These are phyloP conservation scores for Erynnis tages DNA, from an alignment of 2,888 invertebrate species.

Conservation along the genomic window DNA sequence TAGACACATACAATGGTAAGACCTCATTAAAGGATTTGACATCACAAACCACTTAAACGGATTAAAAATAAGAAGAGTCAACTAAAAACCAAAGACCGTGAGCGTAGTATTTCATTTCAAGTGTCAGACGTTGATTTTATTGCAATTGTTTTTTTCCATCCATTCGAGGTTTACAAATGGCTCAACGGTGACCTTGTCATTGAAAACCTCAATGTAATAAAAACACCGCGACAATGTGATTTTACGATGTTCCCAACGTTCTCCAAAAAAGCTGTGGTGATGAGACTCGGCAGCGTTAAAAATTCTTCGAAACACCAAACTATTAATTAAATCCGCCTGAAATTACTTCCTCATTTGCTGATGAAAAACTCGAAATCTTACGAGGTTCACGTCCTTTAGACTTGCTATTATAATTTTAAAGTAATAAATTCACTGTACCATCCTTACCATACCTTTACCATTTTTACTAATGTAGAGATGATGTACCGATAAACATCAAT, in stretches of 20 bases:
- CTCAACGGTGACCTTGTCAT: constrained; percentile 34
- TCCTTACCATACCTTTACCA: too few relatives aligned
- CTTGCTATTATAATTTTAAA: too few relatives aligned
- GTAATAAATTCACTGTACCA: too few relatives aligned
- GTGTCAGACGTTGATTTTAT: constrained; percentile 21
- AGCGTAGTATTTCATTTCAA: constrained; percentile 6
- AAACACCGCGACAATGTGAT: constrained; percentile 34
- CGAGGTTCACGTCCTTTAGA: too few relatives aligned
- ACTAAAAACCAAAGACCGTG: background rate
- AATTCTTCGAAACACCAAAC: constrained; percentile 9
- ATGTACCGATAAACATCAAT: too few relatives aligned
- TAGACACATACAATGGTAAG: too few relatives aligned
- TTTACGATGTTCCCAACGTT: constrained; percentile 29
- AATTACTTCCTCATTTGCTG: constrained; percentile 21
- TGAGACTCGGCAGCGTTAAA: constrained; percentile 9
- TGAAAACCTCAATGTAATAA: constrained; percentile 33
- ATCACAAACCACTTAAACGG: background rate
- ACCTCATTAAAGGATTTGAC: too few relatives aligned
- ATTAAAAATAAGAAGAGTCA: background rate
- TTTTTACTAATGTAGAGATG: too few relatives aligned
- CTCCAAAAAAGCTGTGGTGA: constrained; percentile 18
- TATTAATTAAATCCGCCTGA: constrained; percentile 11
- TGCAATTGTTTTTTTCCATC: constrained; percentile 25
- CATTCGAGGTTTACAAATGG: constrained; percentile 20
- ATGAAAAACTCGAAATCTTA: background rate